Base-by-base conservation (phyloP, 2,797 vertebrate species). In the Gallirallus australis region DNA sequence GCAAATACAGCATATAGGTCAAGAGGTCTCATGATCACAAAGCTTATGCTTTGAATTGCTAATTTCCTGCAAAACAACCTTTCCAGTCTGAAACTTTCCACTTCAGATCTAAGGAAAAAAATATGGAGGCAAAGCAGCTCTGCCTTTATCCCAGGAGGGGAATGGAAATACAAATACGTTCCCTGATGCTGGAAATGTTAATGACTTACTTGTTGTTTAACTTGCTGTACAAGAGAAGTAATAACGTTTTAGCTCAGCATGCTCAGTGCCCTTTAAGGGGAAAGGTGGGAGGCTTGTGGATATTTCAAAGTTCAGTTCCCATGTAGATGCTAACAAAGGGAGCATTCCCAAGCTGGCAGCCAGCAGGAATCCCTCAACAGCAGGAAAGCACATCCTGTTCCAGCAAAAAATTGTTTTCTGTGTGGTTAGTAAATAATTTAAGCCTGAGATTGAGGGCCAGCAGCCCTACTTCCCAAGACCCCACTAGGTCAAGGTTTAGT, bases 251-350 rank as follows among this genome's bases (percentile, higher is more conserved):
- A 75, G 72, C 91, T 94, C 96, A 93, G 92, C 86, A 59, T 54
- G 82, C 77, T 90, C 60, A 2, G 68, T 45, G 86, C 75, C 88
- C 90, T 93, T 94, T 78, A 61, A 81, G 90, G 88, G 81, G 78
- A 91, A 94, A 96, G 86, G 93, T 94, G 90, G 95, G 94, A 95
- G 90, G 81, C 28, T 91, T 89, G 78, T 42, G 92, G 86, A 75
- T 85, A 73, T 94, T 95, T 95, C 88, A 56, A 87, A 90, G 94
- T 82, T 86, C 93, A 93, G 78, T 61, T 96, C 57, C 88, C 88
- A 75, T 80, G 83, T 9, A 54, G 52, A 89, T 21, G 30, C 68
- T 82, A 54, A 89, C 88, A 92, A 89, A 84, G 78, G 57, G 57
- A 96, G 86, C 84, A 68, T 95, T 96, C 94, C 90, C 83, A 85